Evolutionary conservation across 1,140 invertebrate species (phyloP), one percentile per base, ranked within the genome.

Genomic region (Drosophila bifasciata): DNA sequence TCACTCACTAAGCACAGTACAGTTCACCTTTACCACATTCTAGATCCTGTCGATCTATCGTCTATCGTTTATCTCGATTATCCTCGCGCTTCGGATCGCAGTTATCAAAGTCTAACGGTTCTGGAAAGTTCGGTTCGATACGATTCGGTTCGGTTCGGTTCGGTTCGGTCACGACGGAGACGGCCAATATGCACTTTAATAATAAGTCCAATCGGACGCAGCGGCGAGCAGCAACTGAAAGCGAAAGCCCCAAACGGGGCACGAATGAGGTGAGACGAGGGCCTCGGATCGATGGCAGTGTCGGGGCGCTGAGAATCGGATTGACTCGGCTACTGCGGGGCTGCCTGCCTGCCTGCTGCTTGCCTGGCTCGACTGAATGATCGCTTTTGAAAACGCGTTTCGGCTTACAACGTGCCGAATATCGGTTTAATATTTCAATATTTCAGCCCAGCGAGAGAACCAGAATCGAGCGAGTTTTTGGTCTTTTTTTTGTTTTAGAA

Each of bases 141-240:
- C 32, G 32, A 36, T 36, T 36, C 28, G 28, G 28, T 9, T 32
- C 32, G 11, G 32, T 36, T 36, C 32, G 11, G 11, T n/a, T n/a
- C n/a, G n/a, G n/a, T n/a, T n/a, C n/a, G n/a, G n/a, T n/a, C 32
- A 58, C 49, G 41, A 64, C 73, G 56, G 66, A 32, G 48, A 50
- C 39, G 53, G 53, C 51, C 51, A 43, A 51, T 40, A 60, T 44
- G 16, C 45, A n/a, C 61, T 19, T 41, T 51, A 63, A 80, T 76
- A 68, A 76, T 79, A 78, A 79, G 71, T 83, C 83, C 79, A 89
- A 88, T 79, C 84, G 83, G 79, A 70, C 67, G 71, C 79, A 88
- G 83, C 67, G 80, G 70, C 83, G 84, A 89, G 66, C 84, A 83
- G 84, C 83, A 88, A 88, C 83, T 88, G 84, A 88, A 88, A 88